phyloP scores from a whole-genome alignment of 1,140 invertebrate species.

The Megalopta genalis region DNA sequence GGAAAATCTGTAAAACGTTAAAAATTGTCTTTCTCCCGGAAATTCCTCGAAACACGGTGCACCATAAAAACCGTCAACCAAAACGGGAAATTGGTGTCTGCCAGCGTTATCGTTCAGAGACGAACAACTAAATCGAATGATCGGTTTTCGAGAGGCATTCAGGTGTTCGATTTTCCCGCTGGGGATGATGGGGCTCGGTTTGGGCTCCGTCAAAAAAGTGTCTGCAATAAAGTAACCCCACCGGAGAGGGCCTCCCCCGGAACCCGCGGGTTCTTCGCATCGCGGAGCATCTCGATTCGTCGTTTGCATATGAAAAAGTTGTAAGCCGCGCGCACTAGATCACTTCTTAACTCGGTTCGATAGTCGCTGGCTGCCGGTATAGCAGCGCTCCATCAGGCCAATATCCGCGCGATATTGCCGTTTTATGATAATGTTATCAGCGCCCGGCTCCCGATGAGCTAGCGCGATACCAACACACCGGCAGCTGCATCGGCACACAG shows the following conservation, averaged over 20 bases:
- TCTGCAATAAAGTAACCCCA: neutral
- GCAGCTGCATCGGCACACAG: conserved; percentile 40
- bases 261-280: neutral
- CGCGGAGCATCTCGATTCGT: conserved; percentile 24
- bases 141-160: neutral
- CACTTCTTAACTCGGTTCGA: conserved; percentile 59
- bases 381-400: conserved; percentile 59
- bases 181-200: neutral
- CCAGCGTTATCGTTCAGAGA: neutral
- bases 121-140: neutral
- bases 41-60: no score
- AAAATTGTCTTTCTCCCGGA: no score
- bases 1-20: no score
- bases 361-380: conserved; percentile 42
- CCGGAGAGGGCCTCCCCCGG: neutral
- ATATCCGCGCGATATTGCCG: conserved; percentile 77
- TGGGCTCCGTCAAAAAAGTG: conserved; percentile 6
- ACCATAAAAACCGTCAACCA: no score
- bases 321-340: conserved; percentile 50
- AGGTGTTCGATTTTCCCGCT: neutral
- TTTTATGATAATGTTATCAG: conserved; percentile 81
- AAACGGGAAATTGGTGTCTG: no score
- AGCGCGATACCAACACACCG: conserved; percentile 71
- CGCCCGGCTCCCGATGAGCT: conserved; percentile 74
- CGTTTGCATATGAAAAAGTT: conserved; percentile 76